Base-by-base conservation (phyloP, 2,797 vertebrate genomes). In the Calcarius lapponicus region DNA sequence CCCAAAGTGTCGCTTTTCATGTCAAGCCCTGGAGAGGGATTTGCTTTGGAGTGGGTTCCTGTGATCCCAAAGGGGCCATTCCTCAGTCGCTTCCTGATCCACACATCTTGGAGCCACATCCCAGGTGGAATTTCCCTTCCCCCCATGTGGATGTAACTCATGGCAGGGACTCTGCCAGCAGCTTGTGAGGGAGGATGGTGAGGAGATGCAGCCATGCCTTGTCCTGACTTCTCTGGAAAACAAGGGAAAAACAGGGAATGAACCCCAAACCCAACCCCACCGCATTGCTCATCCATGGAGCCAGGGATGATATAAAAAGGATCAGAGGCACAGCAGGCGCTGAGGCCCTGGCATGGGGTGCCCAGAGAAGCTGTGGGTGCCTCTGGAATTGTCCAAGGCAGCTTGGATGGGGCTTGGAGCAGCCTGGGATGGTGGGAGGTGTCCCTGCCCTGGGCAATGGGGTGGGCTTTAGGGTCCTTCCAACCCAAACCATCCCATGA, bases 231-330 rank as follows among this genome's bases (percentile, higher is more conserved):
- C 43, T 54, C 32, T 2, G 7, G 18, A 28, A 72, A 75, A 40
- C 12, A 25, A 36, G 31, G n/a, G 13, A 9, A 67, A 74, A 34
- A 1, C 1, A 0, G 4, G 15, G 14, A 18, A 48, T 34, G 14
- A 10, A 65, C 29, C 2, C 79, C 47, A 31, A 71, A 14, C 36
- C 48, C 58, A 67, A 9, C 8, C 6, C 50, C 38, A 45, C 8
- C 32, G 29, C 0, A 3, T 32, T 75, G 15, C 48, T 47, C 6
- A n/a, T 74, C 69, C 2, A 0, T 29, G 61, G 65, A 24, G n/a
- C 9, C 20, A 3, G 75, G 69, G 60, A 5, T 76, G 69, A 10
- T 18, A 3, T 1, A 11, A 43, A 61, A 56, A 16, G 57, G 57
- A 15, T 40, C 1, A 1, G 57, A 26, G 45, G 15, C 48, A 64